Evolutionary conservation across 1,140 invertebrate genomes (phyloP).

Genomic region (Teleogryllus occipitalis): DNA sequence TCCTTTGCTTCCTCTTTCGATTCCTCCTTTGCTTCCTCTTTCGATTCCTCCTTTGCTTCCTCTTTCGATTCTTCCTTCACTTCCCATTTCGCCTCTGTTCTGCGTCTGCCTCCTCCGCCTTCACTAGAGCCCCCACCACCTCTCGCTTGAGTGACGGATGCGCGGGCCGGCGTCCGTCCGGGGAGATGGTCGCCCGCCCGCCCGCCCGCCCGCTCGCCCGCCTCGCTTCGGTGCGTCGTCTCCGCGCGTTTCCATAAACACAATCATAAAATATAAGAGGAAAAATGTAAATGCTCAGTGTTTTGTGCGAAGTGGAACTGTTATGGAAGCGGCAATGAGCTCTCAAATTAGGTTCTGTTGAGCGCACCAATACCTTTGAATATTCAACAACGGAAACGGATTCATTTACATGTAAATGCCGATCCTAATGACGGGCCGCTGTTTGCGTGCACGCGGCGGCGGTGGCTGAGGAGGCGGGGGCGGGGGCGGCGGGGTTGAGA

Average conservation of each 20-base stretch:
- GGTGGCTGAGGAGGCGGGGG: too few relatives aligned
- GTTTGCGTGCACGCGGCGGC: background rate
- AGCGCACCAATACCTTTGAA: conserved; percentile 3
- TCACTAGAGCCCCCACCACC: too few relatives aligned
- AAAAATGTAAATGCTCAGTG: background rate
- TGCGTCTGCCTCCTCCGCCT: too few relatives aligned
- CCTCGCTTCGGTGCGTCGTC: background rate
- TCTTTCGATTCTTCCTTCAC: too few relatives aligned
- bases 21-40: too few relatives aligned
- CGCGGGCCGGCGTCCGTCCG: background rate
- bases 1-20: too few relatives aligned
- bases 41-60: too few relatives aligned
- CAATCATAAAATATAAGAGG: conserved; percentile 5
- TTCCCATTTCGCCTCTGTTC: too few relatives aligned
- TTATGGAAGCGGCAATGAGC: background rate
- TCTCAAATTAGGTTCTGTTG: conserved; percentile 4
- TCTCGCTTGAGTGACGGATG: background rate
- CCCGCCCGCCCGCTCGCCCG: too few relatives aligned
- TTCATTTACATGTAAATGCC: conserved; percentile 5
- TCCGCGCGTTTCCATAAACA: background rate
- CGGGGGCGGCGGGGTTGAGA: too few relatives aligned
- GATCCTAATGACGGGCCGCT: background rate
- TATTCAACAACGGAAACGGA: conserved; percentile 4
- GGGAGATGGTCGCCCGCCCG: background rate
- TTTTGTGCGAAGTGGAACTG: conserved; percentile 3